Evolutionary conservation across 2,888 invertebrate genomes (phyloP), one percentile per base, ranked within the genome.

Genomic region (Thymelicus acteon): DNA sequence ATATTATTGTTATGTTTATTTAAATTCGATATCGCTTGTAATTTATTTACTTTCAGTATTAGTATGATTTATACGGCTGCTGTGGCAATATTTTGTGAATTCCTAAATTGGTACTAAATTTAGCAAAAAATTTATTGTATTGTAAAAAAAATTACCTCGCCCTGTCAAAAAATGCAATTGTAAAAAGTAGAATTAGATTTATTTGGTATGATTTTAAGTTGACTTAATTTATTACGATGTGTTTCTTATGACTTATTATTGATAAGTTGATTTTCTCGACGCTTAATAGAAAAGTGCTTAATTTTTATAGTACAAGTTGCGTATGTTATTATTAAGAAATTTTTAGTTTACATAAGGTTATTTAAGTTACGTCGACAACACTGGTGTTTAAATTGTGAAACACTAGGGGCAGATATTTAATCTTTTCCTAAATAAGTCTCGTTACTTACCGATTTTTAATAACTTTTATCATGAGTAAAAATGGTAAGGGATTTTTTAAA

Each of bases 161-260:
- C 75, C 63, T 68, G 60, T 73, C 62, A 72, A 74, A 72, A 72
- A 60, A 71, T 67, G 8, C 13, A 73, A 12, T 12, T 64, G 60
- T 71, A 67, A 72, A 64, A 63, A 76, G 68, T 73, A 72, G 72
- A 66, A 58, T n/a, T 78, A 80, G 79, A 81, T 81, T 81, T 84
- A 81, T 75, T 82, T 82, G 75, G 73, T 72, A 73, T 78, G 76
- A 77, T 74, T 76, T 74, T 76, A 74, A 65, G 58, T 79, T 78
- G 74, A 72, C 78, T 76, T 80, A 78, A 85, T 84, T 85, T 85
- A 82, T 85, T 85, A 83, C 82, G 82, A 84, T 79, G 52, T 79
- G 48, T 63, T 62, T 63, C 37, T 66, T 74, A 74, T 67, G 48
- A 71, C 74, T 72, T 64, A 72, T 67, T 76, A 58, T 72, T 71